Evolutionary conservation across 2,797 vertebrate species (phyloP), one percentile per base, ranked within the genome.

Genomic region (Rhinoraja longicauda): DNA sequence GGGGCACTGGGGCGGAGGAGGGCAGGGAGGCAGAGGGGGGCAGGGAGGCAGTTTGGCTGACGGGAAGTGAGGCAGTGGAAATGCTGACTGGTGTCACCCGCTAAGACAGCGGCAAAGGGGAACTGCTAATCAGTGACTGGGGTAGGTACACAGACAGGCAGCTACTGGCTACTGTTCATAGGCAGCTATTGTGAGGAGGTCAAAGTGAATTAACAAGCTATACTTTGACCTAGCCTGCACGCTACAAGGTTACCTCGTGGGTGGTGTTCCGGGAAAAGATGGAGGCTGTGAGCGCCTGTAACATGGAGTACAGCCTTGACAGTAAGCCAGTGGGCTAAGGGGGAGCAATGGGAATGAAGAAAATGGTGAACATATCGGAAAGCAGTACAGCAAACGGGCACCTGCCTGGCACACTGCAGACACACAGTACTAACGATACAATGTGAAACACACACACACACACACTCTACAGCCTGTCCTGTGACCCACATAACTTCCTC

Each of bases 231-330:
- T 4, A 26, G 36, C 39, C 90, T 39, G 21, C 70, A 13, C 39
- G 29, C 90, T 72, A 53, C 26, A 53, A 75, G 95, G 5, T 98
- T 98, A 98, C 98, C 98, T 99, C 96, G 82, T 94, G 94, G 95
- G 95, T 95, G 95, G 95, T 93, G 93, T 94, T 96, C 96, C 95
- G 95, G 96, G 70, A 75, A 92, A 96, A 93, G 95, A 97, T 95
- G 95, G 94, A 94, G 95, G 97, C 96, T 96, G 98, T 93, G 96
- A 97, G 96, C 96, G 95, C 97, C 97, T 95, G 97, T 97, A 98
- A 96, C 95, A 96, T 92, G 96, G 96, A 97, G 94, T 95, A 95
- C 96, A 98, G 94, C 97, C 97, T 98, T 96, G 97, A 97, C 96
- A 98, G 96, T 96, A 97, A 95, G 95, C 97, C 93, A 94, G 96